phyloP scores from a whole-genome alignment of 2,888 invertebrate genomes.

The Prosopocoilus inquinatus region DNA sequence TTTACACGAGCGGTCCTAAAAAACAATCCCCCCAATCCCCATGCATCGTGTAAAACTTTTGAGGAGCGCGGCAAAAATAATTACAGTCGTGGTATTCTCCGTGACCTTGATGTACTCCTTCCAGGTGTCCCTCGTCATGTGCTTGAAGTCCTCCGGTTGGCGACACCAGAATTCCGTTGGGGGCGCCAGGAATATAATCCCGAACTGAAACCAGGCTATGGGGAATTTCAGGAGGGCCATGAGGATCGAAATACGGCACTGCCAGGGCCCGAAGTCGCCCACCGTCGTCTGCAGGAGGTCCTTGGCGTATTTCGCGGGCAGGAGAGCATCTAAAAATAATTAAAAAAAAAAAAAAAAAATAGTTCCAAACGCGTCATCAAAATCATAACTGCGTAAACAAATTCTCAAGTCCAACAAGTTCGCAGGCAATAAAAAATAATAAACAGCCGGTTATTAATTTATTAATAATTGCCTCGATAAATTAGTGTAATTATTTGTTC shows the following conservation, averaged over 20 bases:
- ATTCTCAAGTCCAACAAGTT: too few relatives aligned
- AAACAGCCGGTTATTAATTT: too few relatives aligned
- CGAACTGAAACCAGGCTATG: constrained; percentile 62
- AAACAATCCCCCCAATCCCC: neutral
- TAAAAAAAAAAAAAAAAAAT: neutral
- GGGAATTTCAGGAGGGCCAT: constrained; percentile 61
- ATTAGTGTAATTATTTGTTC: too few relatives aligned
- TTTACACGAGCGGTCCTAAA: constrained; percentile 34
- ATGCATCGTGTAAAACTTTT: too few relatives aligned
- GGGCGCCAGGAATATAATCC: constrained; percentile 62
- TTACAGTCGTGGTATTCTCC: neutral
- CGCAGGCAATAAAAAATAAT: too few relatives aligned
- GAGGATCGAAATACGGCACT: constrained; percentile 53
- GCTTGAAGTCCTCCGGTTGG: constrained; percentile 36
- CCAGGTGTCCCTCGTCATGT: constrained; percentile 50
- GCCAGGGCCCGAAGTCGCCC: constrained; percentile 62
- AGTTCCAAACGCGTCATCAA: neutral
- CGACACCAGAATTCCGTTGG: constrained; percentile 60
- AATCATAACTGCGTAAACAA: too few relatives aligned
- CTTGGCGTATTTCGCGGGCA: neutral
- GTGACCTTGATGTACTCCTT: constrained; percentile 40
- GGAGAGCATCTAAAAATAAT: neutral
- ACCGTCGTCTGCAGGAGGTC: constrained; percentile 44
- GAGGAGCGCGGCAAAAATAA: too few relatives aligned
- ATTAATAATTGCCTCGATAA: too few relatives aligned